A percentile compares a stretch with the other conserved stretches of the same genome.
These are phyloP conservation scores for Neolamprologus multifasciatus DNA, from an alignment of 2,797 vertebrate species.

Conservation along the genomic window DNA sequence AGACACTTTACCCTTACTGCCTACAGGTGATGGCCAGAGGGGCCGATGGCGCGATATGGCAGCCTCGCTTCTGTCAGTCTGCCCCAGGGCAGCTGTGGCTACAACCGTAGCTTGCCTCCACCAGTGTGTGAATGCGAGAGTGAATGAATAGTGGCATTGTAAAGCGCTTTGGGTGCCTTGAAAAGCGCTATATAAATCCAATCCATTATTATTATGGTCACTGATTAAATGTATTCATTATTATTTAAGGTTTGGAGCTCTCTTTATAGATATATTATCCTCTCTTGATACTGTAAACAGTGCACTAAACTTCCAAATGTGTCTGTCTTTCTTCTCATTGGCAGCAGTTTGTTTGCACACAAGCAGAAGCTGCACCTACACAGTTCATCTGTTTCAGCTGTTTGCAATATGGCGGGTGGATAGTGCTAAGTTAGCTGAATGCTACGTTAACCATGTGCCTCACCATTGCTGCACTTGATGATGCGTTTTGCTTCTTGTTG, in stretches of 20 bases:
- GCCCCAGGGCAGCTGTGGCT: too few species aligned
- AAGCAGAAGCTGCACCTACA: neutral
- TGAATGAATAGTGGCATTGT: too few species aligned
- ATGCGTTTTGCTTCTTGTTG: neutral
- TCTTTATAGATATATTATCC: neutral
- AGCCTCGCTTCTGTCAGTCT: too few species aligned
- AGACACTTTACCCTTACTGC: rapidly evolving
- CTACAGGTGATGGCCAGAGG: rapidly evolving
- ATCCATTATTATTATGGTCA: neutral
- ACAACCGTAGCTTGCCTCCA: rapidly evolving
- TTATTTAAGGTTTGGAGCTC: neutral
- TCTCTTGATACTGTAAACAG: neutral
- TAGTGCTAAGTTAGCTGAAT: neutral
- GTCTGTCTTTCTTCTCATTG: neutral
- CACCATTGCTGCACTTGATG: neutral
- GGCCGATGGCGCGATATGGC: too few species aligned
- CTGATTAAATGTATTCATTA: neutral
- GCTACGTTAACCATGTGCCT: neutral
- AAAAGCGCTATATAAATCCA: too few species aligned
- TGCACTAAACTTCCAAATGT: neutral
- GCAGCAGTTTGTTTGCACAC: neutral
- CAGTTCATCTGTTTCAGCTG: neutral
- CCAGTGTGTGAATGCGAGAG: too few species aligned
- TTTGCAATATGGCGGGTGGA: neutral
- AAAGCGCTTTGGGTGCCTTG: too few species aligned